Evolutionary conservation across 2,888 invertebrate species (phyloP), one percentile per base, ranked within the genome.

Genomic region (Rosalia funebris): DNA sequence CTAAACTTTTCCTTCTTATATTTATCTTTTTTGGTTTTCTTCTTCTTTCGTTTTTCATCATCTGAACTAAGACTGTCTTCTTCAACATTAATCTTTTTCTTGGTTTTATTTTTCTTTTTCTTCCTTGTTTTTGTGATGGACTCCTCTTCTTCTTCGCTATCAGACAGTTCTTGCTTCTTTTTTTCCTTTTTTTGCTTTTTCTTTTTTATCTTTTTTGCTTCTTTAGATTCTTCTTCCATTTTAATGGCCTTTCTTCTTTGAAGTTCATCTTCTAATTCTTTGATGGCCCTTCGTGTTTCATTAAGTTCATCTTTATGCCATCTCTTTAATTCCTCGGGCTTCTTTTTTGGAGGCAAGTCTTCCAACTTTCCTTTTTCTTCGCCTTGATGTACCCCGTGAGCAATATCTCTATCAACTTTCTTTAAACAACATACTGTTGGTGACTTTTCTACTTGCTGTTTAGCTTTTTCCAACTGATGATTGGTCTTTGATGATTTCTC

Each of bases 141-240:
- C 16, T 52, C 15, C n/a, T 59, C 39, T 46, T 47, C 46, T 57
- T 55, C 45, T 25, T 54, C 57, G 46, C 45, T 57, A 25, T 57
- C 41, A 14, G 45, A 46, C 10, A 12, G 34, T 20, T 20, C 42
- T 42, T 60, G 15, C 17, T 63, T 62, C 16, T 60, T 58, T 34
- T 61, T 66, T 32, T 37, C 32, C 46, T 62, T 65, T 52, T 62
- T 63, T 46, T 36, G 57, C n/a, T 54, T 54, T 32, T 10, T 9
- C 37, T 42, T 32, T 32, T 31, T 36, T 50, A 14, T 42, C 52
- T 55, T 50, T 41, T 12, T 46, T 39, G 7, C 17, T 25, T 46
- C 52, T 37, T 46, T 52, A 12, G 47, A 17, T 45, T 62, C 58
- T 37, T 60, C 37, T 48, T 60, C 47, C 1, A 44, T 37, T 56